A percentile compares a stretch with the other conserved stretches of the same genome.
phyloP scores from a whole-genome alignment of 1,140 invertebrate genomes.

The Drosophila lowei region DNA sequence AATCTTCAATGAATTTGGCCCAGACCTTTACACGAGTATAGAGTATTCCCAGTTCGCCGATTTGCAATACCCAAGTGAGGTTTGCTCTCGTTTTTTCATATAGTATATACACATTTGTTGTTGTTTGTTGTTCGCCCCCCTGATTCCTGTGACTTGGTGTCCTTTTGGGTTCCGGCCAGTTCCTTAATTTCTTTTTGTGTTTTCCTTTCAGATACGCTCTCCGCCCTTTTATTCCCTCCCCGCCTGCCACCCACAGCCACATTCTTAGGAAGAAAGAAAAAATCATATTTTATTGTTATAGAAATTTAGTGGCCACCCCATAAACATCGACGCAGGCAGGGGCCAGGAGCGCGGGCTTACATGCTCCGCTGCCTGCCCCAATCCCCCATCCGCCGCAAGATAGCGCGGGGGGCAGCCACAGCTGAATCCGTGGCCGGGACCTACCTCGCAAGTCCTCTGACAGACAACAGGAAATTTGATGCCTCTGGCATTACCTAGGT shows the following conservation, averaged over 20 bases:
- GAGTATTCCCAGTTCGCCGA: slow-evolving; percentile 23
- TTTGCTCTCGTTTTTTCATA: slow-evolving; percentile 6
- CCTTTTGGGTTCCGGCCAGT: slow-evolving; percentile 45
- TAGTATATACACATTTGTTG: slow-evolving; percentile 20
- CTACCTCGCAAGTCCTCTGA: too few relatives aligned
- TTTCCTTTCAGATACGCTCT: slow-evolving; percentile 16
- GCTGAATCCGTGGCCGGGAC: background rate
- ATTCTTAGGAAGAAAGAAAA: slow-evolving; percentile 45
- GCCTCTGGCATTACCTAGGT: slow-evolving; percentile 31
- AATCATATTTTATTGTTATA: slow-evolving; percentile 82
- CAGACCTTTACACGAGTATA: background rate
- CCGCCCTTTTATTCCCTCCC: background rate
- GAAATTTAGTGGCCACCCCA: slow-evolving; percentile 63
- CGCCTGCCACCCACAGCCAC: background rate
- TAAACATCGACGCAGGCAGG: slow-evolving; percentile 44
- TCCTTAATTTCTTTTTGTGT: slow-evolving; percentile 78
- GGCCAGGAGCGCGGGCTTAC: background rate
- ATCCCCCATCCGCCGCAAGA: too few relatives aligned
- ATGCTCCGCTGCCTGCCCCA: too few relatives aligned
- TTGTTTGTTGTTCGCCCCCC: slow-evolving; percentile 37
- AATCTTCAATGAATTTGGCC: too few relatives aligned
- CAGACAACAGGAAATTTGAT: slow-evolving; percentile 28
- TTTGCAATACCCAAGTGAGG: background rate
- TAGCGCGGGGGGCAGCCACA: background rate
- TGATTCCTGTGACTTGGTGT: slow-evolving; percentile 44